Evolutionary conservation across 2,797 vertebrate genomes (phyloP).

Genomic region (Falco naumanni): DNA sequence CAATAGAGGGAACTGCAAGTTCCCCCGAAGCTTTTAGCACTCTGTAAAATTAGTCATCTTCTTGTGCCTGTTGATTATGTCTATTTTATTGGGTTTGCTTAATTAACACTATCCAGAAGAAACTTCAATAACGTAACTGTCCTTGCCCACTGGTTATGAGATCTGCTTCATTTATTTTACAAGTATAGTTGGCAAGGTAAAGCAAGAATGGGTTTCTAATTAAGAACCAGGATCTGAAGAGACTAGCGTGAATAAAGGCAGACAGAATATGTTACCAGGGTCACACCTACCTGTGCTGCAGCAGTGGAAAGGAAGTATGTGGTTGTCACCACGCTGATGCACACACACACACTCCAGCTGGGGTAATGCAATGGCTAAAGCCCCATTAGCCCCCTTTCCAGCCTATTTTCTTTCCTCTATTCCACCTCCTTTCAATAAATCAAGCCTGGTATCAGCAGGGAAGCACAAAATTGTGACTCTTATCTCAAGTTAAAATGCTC

Average conservation of each 20-base stretch:
- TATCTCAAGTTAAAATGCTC: not conserved
- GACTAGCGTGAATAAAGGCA: not conserved
- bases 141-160: not conserved
- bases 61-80: not conserved
- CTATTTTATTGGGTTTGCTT: constrained; percentile 53
- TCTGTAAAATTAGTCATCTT: constrained; percentile 33
- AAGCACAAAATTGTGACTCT: not conserved
- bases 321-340: not conserved
- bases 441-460: not conserved
- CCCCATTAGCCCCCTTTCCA: not conserved
- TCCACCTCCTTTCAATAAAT: not conserved
- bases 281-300: not conserved
- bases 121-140: not conserved
- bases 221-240: not conserved
- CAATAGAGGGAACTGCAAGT: not conserved
- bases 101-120: constrained; percentile 36
- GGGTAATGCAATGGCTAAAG: not conserved
- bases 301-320: not conserved
- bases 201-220: constrained; percentile 25
- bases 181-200: not conserved
- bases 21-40: constrained; percentile 15
- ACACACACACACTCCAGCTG: not conserved
- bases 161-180: constrained; percentile 37
- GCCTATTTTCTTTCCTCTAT: not conserved
- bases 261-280: not conserved